Evolutionary conservation across 2,888 invertebrate species (phyloP).

Genomic region (Exocentrus adspersus): DNA sequence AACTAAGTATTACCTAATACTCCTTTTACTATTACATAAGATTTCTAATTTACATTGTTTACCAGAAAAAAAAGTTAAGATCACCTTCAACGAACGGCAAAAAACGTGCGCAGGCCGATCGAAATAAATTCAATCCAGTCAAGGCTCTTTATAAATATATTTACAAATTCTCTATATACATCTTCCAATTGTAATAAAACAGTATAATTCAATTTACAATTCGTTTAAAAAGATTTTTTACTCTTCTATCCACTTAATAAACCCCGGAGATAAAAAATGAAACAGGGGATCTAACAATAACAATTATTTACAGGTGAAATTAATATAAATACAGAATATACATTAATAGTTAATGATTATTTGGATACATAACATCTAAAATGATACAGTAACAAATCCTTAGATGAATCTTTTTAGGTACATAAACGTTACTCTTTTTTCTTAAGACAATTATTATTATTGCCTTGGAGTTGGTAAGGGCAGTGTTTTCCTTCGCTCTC

Average conservation of each 20-base stretch:
- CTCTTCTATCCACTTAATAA: conserved; percentile 50
- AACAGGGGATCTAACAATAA: conserved; percentile 61
- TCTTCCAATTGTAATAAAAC: conserved; percentile 59
- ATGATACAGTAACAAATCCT: conserved; percentile 38
- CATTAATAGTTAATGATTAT: conserved; percentile 43
- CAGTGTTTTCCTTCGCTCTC: conserved; percentile 49
- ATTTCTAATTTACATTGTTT: too few species aligned
- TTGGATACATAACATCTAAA: conserved; percentile 49
- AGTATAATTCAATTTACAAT: conserved; percentile 60
- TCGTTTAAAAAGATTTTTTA: conserved; percentile 55
- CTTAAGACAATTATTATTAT: conserved; percentile 43
- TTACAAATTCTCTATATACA: conserved; percentile 60
- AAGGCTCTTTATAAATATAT: conserved; percentile 59
- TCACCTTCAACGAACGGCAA: too few species aligned
- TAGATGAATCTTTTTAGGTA: conserved; percentile 47
- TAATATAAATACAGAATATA: conserved; percentile 57
- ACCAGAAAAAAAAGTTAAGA: too few species aligned
- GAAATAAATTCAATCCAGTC: conserved; percentile 1
- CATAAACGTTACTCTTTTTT: conserved; percentile 43
- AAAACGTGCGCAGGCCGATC: too few species aligned
- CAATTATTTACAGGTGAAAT: conserved; percentile 61
- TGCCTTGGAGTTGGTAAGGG: conserved; percentile 50
- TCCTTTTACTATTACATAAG: too few species aligned
- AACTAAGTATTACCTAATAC: too few species aligned
- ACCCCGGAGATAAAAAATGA: conserved; percentile 54